A percentile compares a stretch with the other conserved stretches of the same genome.
Evolutionary conservation across 2,113 vertebrate species (phyloP).

Genomic region (Petrocephalus microphthalmus): DNA sequence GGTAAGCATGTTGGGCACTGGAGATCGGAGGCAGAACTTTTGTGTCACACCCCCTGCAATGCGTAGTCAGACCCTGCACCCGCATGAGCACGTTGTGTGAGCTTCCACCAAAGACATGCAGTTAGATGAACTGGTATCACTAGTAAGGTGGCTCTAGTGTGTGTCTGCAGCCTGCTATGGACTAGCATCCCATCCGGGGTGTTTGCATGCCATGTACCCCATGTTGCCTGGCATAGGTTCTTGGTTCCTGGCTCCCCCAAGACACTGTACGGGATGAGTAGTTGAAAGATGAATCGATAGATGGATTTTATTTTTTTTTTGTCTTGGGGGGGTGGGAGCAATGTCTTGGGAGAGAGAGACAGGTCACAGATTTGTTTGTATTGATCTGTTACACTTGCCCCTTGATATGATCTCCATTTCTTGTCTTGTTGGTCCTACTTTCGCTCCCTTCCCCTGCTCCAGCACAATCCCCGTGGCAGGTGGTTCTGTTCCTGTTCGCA

Average conservation of each 20-base stretch:
- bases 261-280: background rate
- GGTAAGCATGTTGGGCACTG: background rate
- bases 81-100: background rate
- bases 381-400: background rate
- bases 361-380: background rate
- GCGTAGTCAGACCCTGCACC: background rate
- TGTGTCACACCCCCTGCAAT: background rate
- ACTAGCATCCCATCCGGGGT: background rate
- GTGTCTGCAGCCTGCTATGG: background rate
- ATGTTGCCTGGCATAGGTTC: background rate
- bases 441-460: background rate
- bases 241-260: background rate
- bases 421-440: background rate
- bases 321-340: background rate
- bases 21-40: background rate
- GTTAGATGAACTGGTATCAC: background rate
- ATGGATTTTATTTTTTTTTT: background rate
- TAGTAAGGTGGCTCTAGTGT: background rate
- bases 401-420: background rate
- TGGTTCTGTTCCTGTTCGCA: background rate
- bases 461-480: background rate
- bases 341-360: background rate
- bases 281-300: background rate
- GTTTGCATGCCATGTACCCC: background rate
- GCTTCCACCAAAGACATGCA: background rate